Conservation (phyloP, 2,888 invertebrate genomes). For the Chydorus sphaericus region DNA sequence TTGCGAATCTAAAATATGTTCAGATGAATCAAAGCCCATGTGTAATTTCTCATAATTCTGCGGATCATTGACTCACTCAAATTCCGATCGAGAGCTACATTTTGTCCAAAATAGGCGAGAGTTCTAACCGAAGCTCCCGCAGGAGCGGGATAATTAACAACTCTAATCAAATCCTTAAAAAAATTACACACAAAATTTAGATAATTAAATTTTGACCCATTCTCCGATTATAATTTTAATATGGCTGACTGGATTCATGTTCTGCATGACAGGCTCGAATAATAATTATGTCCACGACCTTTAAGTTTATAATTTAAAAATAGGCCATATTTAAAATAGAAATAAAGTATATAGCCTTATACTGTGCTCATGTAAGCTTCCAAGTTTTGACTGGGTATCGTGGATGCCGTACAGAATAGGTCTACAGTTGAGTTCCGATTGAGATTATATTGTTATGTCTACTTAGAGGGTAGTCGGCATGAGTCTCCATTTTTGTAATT, state of each 20-base stretch:
- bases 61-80: not conserved
- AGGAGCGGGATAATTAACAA: constrained; percentile 26
- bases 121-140: constrained; percentile 26
- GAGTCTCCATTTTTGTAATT: too few relatives aligned
- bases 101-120: constrained; percentile 25
- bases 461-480: too few relatives aligned
- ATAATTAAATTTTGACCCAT: constrained; percentile 21
- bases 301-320: constrained; percentile 43
- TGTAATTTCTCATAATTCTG: not conserved
- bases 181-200: too few relatives aligned
- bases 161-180: constrained; percentile 21
- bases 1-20: not conserved
- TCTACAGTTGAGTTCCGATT: too few relatives aligned
- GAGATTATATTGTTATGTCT: too few relatives aligned
- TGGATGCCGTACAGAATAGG: too few relatives aligned
- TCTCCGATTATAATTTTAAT: too few relatives aligned
- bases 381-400: too few relatives aligned
- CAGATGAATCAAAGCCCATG: not conserved
- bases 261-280: too few relatives aligned
- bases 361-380: too few relatives aligned
- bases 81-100: not conserved
- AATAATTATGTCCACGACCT: constrained; percentile 33
- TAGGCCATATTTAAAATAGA: constrained; percentile 28
- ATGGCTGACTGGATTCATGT: too few relatives aligned
- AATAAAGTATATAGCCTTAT: not conserved